These are phyloP conservation scores for Chitala chitala DNA, from an alignment of 2,113 vertebrate genomes.

Conservation along the genomic window DNA sequence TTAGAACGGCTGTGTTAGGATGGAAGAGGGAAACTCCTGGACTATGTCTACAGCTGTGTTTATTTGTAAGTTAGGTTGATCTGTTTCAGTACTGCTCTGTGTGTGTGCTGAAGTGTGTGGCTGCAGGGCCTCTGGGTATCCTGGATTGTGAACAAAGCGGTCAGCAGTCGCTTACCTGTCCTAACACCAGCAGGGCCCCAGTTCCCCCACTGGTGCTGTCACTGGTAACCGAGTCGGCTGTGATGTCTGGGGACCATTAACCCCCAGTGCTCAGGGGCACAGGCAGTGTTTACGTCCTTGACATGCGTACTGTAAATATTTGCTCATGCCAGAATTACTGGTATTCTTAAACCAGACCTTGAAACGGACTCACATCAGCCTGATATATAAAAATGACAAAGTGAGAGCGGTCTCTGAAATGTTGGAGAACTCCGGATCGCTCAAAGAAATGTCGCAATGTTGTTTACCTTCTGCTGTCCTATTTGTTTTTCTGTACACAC, in stretches of 20 bases:
- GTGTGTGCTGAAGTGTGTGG: neutral
- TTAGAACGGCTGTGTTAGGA: neutral
- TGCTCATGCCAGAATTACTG: slow-evolving; percentile 36
- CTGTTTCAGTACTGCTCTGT: neutral
- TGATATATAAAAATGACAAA: slow-evolving; percentile 27
- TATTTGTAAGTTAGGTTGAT: slow-evolving; percentile 13
- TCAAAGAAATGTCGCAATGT: slow-evolving; percentile 35
- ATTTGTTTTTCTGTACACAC: neutral
- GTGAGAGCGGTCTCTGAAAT: slow-evolving; percentile 35
- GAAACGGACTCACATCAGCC: slow-evolving; percentile 37
- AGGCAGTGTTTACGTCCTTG: slow-evolving; percentile 24
- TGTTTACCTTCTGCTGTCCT: slow-evolving; percentile 16
- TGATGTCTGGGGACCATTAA: slow-evolving; percentile 24
- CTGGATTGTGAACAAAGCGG: too few species aligned
- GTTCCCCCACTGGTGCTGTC: neutral
- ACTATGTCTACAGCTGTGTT: slow-evolving; percentile 24
- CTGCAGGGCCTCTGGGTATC: too few species aligned
- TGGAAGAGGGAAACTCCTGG: slow-evolving; percentile 11
- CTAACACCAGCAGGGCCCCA: too few species aligned
- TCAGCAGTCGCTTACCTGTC: too few species aligned
- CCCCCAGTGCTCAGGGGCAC: neutral
- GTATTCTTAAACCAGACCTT: slow-evolving; percentile 33
- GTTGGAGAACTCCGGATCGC: slow-evolving; percentile 26
- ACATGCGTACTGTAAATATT: slow-evolving; percentile 44
- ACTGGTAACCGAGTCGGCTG: neutral